phyloP scores from a whole-genome alignment of 37 sponge, comb jelly and placozoan genomes.

The Aplysina aerophoba region DNA sequence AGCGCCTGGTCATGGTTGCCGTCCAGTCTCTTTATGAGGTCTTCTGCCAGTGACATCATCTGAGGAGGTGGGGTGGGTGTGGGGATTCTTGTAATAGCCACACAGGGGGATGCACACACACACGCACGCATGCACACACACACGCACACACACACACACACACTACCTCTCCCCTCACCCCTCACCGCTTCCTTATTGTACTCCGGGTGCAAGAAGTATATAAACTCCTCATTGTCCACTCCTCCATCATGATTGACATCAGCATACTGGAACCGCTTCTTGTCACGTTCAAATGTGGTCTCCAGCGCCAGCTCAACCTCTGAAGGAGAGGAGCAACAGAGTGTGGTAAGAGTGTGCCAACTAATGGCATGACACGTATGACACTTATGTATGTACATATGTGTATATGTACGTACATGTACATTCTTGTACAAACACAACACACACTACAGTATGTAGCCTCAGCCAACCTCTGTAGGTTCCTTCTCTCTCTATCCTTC shows the following conservation, averaged over 20 bases:
- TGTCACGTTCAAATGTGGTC: slow-evolving; percentile 4
- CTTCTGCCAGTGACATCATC: slow-evolving; percentile 3
- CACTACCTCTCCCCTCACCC: background rate
- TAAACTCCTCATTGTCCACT: background rate
- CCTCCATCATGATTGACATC: slow-evolving; percentile 4
- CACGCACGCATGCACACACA: slow-evolving; percentile 10
- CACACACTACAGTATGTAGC: background rate
- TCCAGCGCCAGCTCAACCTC: slow-evolving; percentile 21
- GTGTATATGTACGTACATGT: background rate
- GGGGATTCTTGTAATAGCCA: background rate
- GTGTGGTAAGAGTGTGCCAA: background rate
- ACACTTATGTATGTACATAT: background rate
- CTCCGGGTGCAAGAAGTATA: slow-evolving; percentile 27
- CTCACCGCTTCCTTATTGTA: slow-evolving; percentile 23
- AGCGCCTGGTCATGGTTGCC: background rate
- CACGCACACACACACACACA: background rate
- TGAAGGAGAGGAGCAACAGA: background rate
- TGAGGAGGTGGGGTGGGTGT: background rate
- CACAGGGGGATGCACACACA: background rate
- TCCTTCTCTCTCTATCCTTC: too few species aligned
- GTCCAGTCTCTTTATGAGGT: slow-evolving; percentile 27
- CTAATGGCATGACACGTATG: background rate
- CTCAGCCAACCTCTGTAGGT: too few species aligned
- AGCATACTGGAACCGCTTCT: slow-evolving; percentile 6
- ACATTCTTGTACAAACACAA: background rate